Conservation (phyloP, 2,797 vertebrate species). For the Geotrypetes seraphini region DNA sequence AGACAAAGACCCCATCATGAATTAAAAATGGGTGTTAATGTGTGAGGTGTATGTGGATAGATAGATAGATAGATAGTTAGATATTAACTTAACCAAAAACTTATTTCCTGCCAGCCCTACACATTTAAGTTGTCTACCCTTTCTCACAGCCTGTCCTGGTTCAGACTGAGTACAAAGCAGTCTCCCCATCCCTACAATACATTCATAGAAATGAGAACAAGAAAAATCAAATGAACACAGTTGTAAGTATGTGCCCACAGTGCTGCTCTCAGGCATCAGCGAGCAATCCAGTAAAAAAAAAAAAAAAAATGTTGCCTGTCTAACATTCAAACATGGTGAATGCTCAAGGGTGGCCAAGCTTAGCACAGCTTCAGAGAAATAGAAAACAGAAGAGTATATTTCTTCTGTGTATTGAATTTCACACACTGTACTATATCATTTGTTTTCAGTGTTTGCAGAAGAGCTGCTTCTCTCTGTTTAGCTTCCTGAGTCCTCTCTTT, state of each 20-base stretch:
- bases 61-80: too few relatives aligned
- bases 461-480: slow-evolving; percentile 26
- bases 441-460: slow-evolving; percentile 18
- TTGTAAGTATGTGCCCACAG: neutral
- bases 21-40: too few relatives aligned
- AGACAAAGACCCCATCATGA: too few relatives aligned
- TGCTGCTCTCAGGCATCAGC: slow-evolving; percentile 5
- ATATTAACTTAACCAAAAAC: too few relatives aligned
- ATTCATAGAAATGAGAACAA: too few relatives aligned
- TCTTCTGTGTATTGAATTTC: slow-evolving; percentile 10
- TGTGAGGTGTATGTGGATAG: too few relatives aligned
- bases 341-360: slow-evolving; percentile 2
- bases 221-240: neutral
- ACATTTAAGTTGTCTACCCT: too few relatives aligned
- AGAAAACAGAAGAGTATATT: slow-evolving; percentile 3
- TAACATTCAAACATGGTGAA: neutral
- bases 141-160: too few relatives aligned
- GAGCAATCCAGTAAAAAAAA: slow-evolving; percentile 3
- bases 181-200: too few relatives aligned
- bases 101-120: too few relatives aligned
- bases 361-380: slow-evolving; percentile 17
- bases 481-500: slow-evolving; percentile 24
- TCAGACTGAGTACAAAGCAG: too few relatives aligned
- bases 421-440: neutral
- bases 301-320: slow-evolving; percentile 1